These are phyloP conservation scores for Hirudo medicinalis DNA, from an alignment of 1,140 invertebrate genomes.

Conservation along the genomic window DNA sequence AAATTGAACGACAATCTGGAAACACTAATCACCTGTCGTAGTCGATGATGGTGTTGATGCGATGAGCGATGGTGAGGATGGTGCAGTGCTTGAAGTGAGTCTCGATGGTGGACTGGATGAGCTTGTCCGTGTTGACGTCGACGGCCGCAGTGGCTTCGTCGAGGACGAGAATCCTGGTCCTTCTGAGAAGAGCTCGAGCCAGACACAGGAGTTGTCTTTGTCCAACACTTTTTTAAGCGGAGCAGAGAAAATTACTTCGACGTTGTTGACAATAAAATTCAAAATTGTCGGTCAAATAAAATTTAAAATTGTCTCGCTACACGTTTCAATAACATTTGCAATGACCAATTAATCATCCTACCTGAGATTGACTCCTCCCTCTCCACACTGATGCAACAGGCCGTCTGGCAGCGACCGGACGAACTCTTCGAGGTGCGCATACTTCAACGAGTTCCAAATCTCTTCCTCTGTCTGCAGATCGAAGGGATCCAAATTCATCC, in stretches of 20 bases:
- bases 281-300: not conserved
- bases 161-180: constrained; percentile 64
- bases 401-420: constrained; percentile 22
- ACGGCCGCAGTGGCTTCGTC: constrained; percentile 44
- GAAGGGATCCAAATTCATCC: constrained; percentile 37
- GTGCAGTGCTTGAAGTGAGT: constrained; percentile 40
- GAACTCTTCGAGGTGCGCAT: constrained; percentile 34
- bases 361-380: constrained; percentile 40
- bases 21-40: constrained; percentile 30
- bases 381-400: constrained; percentile 20
- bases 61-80: constrained; percentile 57
- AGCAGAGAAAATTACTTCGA: not conserved
- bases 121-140: constrained; percentile 39
- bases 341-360: constrained; percentile 9
- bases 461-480: constrained; percentile 29
- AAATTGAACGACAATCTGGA: not conserved
- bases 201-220: constrained; percentile 49
- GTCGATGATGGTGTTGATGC: constrained; percentile 86
- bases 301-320: not conserved
- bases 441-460: constrained; percentile 32
- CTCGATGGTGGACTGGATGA: constrained; percentile 40
- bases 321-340: too few relatives aligned
- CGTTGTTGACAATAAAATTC: not conserved
- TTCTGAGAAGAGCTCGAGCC: constrained; percentile 46
- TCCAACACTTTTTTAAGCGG: constrained; percentile 38